Percentiles rank a stretch among this genome's conserved stretches.
phyloP scores from a whole-genome alignment of 2,113 vertebrate species.

The Rhea americana region DNA sequence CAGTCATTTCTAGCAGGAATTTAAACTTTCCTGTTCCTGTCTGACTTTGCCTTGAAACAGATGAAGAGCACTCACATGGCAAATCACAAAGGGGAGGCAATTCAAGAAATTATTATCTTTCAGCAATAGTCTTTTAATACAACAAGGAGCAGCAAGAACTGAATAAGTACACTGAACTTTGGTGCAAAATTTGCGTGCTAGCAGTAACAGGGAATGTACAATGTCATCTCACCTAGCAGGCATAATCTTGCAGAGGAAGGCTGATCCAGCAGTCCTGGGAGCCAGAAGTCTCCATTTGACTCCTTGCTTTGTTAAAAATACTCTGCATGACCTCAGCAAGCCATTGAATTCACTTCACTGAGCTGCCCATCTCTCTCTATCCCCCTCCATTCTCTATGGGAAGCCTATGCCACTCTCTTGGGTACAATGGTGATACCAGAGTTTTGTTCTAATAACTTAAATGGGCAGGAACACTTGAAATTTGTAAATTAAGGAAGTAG shows the following conservation, averaged over 20 bases:
- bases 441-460: background rate
- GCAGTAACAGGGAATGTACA: fast-evolving
- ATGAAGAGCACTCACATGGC: background rate
- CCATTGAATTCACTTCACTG: fast-evolving
- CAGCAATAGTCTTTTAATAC: background rate
- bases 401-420: background rate
- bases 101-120: background rate
- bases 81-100: background rate
- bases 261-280: background rate
- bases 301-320: background rate
- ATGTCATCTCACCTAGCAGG: background rate
- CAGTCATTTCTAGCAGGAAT: background rate
- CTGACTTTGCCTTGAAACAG: background rate
- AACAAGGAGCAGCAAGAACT: background rate
- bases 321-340: background rate
- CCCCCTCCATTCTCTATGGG: background rate
- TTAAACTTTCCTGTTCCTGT: background rate
- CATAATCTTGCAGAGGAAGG: background rate
- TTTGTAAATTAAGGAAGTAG: background rate
- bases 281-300: background rate
- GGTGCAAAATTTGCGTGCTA: background rate
- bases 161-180: background rate
- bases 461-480: background rate
- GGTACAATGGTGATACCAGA: background rate
- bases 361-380: background rate